Evolutionary conservation across 2,888 invertebrate species (phyloP).

Genomic region (Parnassius smintheus): DNA sequence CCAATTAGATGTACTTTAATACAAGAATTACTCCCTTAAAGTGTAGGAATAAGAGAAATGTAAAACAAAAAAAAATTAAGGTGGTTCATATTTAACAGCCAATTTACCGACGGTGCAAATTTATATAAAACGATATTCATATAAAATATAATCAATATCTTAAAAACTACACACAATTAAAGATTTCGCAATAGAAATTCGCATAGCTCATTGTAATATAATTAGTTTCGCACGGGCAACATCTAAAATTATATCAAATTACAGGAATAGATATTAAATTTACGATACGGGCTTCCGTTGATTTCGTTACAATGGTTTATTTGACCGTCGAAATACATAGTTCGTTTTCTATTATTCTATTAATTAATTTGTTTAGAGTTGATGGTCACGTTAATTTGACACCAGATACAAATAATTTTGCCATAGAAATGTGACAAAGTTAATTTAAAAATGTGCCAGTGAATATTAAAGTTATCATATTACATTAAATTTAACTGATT

Average conservation of each 20-base stretch:
- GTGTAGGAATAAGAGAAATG: too few relatives aligned
- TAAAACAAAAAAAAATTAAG: not conserved
- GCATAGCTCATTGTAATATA: slow-evolving; percentile 18
- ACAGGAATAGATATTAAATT: slow-evolving; percentile 21
- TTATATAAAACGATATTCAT: not conserved
- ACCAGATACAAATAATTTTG: too few relatives aligned
- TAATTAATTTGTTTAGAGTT: too few relatives aligned
- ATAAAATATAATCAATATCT: slow-evolving; percentile 6
- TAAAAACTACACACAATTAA: slow-evolving; percentile 8
- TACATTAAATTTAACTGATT: too few relatives aligned
- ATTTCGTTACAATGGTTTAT: slow-evolving; percentile 20
- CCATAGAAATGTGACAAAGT: too few relatives aligned
- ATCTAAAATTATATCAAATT: slow-evolving; percentile 20
- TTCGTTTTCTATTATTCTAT: too few relatives aligned
- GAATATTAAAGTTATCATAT: too few relatives aligned
- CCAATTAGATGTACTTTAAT: too few relatives aligned
- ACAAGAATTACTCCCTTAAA: too few relatives aligned
- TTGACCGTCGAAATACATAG: not conserved
- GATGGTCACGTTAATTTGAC: not conserved
- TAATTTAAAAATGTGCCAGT: too few relatives aligned
- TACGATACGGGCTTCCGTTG: slow-evolving; percentile 21
- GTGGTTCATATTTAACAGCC: not conserved
- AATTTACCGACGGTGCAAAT: not conserved
- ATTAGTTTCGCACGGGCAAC: slow-evolving; percentile 21
- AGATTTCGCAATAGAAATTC: slow-evolving; percentile 23